Percentiles rank a stretch among this genome's conserved stretches.
These are phyloP conservation scores for Pseudomyrmex pallidus DNA, from an alignment of 1,140 invertebrate species.

Conservation along the genomic window DNA sequence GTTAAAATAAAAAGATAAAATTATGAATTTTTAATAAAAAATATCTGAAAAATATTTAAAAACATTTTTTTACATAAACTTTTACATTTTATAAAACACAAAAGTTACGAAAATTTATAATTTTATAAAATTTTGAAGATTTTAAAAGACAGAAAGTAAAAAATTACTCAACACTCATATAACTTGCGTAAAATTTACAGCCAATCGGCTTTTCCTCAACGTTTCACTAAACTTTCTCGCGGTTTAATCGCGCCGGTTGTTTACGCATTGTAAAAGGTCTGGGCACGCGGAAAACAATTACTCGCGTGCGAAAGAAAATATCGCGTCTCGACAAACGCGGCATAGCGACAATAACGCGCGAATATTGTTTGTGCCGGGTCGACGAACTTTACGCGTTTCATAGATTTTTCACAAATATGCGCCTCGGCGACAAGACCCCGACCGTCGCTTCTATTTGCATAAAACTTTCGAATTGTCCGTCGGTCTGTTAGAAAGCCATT, in stretches of 20 bases:
- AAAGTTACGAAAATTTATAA: neutral
- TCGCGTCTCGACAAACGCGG: neutral
- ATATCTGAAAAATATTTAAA: too few relatives aligned
- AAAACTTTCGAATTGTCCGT: constrained; percentile 68
- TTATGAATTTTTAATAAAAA: too few relatives aligned
- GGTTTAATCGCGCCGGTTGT: constrained; percentile 23
- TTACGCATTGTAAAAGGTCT: constrained; percentile 42
- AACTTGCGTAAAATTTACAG: neutral
- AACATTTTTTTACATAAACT: too few relatives aligned
- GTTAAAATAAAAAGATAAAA: too few relatives aligned
- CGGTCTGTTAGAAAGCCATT: constrained; percentile 65
- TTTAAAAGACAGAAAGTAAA: too few relatives aligned
- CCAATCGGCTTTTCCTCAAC: constrained; percentile 13
- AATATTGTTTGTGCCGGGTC: constrained; percentile 29
- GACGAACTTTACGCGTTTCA: constrained; percentile 35
- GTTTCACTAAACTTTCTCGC: constrained; percentile 62
- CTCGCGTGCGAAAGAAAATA: constrained; percentile 59
- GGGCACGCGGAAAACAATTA: constrained; percentile 49
- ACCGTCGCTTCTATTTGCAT: constrained; percentile 64
- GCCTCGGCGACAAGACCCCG: constrained; percentile 13
- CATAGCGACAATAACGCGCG: neutral
- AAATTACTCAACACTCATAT: too few relatives aligned
- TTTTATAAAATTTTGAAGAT: neutral
- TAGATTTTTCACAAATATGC: constrained; percentile 37
- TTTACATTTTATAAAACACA: neutral